phyloP scores from a whole-genome alignment of 2,888 invertebrate genomes.

The Ischnura elegans region DNA sequence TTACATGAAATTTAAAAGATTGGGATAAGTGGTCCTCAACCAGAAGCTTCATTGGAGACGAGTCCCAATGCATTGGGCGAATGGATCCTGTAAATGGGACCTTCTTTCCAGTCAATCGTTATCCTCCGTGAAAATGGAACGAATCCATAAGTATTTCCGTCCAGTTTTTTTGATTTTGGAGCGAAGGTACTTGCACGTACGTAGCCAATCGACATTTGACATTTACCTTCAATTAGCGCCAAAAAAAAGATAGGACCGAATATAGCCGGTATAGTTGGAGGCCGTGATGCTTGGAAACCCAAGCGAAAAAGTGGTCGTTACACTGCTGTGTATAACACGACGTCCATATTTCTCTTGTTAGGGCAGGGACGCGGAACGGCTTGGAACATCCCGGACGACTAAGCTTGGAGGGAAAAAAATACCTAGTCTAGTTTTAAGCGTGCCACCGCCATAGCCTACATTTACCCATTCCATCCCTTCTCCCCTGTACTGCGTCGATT shows the following conservation, averaged over 20 bases:
- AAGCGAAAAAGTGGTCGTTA: not conserved
- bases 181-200: not conserved
- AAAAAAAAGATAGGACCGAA: not conserved
- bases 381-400: not conserved
- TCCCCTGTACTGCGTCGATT: not conserved
- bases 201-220: not conserved
- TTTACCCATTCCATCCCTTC: not conserved
- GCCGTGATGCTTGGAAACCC: not conserved
- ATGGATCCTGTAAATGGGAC: too few species aligned
- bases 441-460: not conserved
- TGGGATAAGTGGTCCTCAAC: too few species aligned
- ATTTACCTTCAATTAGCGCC: not conserved
- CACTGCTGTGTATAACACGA: not conserved
- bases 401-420: not conserved
- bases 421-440: not conserved
- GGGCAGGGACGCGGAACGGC: not conserved
- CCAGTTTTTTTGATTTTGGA: not conserved
- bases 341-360: not conserved
- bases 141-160: too few species aligned
- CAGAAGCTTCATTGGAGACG: too few species aligned
- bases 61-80: too few species aligned
- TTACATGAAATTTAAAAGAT: too few species aligned
- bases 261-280: not conserved
- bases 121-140: too few species aligned
- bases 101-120: too few species aligned